These are phyloP conservation scores for Hydrotaea diabolus DNA, from an alignment of 2,888 invertebrate genomes.

Conservation along the genomic window DNA sequence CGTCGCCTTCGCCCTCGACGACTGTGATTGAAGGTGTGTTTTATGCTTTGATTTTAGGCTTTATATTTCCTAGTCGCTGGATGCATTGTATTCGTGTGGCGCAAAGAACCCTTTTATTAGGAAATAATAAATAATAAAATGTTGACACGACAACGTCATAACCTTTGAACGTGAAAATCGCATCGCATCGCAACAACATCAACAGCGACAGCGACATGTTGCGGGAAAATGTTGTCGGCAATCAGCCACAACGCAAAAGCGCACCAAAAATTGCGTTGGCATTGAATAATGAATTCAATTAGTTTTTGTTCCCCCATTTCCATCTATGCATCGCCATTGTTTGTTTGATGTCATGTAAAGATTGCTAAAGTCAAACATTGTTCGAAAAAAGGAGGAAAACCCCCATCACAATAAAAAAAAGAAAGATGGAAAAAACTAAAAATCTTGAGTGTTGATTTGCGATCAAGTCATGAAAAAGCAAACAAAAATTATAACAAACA, in stretches of 20 bases:
- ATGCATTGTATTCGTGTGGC: slow-evolving; percentile 45
- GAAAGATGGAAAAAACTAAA: not conserved
- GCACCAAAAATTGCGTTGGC: slow-evolving; percentile 64
- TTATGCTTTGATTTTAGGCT: slow-evolving; percentile 63
- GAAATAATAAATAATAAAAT: slow-evolving; percentile 78
- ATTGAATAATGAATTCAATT: slow-evolving; percentile 70
- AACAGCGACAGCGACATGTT: slow-evolving; percentile 48
- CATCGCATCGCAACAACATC: slow-evolving; percentile 57
- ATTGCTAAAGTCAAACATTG: slow-evolving; percentile 47
- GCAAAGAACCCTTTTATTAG: slow-evolving; percentile 75
- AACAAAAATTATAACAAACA: slow-evolving; percentile 39
- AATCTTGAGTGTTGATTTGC: slow-evolving; percentile 45
- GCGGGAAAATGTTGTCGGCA: not conserved
- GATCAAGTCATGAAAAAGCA: slow-evolving; percentile 53
- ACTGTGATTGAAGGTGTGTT: slow-evolving; percentile 65
- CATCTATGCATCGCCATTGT: slow-evolving; percentile 49
- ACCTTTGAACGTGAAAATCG: slow-evolving; percentile 78
- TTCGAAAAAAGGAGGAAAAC: not conserved
- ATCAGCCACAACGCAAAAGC: not conserved
- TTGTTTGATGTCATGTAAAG: slow-evolving; percentile 40
- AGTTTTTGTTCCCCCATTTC: slow-evolving; percentile 50
- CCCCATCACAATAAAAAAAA: not conserved
- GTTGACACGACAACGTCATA: slow-evolving; percentile 80
- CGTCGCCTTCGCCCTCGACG: not conserved
- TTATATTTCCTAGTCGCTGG: slow-evolving; percentile 36